Evolutionary conservation across 2,888 invertebrate genomes (phyloP).

Genomic region (Ommatoiulus sabulosus): DNA sequence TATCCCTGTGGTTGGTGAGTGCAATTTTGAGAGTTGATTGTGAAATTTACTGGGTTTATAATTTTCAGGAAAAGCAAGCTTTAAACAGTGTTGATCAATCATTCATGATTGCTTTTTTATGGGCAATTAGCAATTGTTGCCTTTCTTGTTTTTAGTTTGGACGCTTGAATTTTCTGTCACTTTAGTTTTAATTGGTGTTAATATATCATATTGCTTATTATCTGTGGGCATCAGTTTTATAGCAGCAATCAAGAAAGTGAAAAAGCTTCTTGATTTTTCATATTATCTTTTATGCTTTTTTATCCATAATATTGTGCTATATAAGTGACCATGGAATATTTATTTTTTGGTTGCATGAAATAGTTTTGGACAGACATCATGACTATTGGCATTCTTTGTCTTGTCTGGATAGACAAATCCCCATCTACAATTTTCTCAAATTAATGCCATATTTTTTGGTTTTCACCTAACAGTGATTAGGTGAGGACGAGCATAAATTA

Average conservation of each 20-base stretch:
- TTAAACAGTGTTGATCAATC: background rate
- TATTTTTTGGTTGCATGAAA: background rate
- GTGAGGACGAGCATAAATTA: slow-evolving; percentile 63
- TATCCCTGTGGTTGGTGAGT: slow-evolving; percentile 1
- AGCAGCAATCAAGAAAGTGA: background rate
- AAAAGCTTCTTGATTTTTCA: background rate
- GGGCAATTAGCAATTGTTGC: background rate
- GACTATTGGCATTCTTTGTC: slow-evolving; percentile 44
- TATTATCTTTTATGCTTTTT: background rate
- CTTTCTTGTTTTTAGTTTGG: background rate
- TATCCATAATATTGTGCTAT: background rate
- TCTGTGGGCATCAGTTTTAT: background rate
- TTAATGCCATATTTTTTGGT: slow-evolving; percentile 60
- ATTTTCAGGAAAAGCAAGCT: slow-evolving; percentile 10
- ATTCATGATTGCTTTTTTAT: background rate
- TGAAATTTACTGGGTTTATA: background rate
- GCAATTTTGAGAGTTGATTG: background rate
- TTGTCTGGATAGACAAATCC: slow-evolving; percentile 36
- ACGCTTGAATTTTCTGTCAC: background rate
- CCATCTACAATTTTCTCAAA: slow-evolving; percentile 6
- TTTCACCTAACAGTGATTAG: slow-evolving; percentile 63
- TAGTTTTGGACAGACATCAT: background rate
- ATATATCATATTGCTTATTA: background rate
- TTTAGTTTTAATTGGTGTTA: background rate
- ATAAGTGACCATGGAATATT: slow-evolving; percentile 5